phyloP scores from a whole-genome alignment of 2,888 invertebrate species.

The Crocallis elinguaria region DNA sequence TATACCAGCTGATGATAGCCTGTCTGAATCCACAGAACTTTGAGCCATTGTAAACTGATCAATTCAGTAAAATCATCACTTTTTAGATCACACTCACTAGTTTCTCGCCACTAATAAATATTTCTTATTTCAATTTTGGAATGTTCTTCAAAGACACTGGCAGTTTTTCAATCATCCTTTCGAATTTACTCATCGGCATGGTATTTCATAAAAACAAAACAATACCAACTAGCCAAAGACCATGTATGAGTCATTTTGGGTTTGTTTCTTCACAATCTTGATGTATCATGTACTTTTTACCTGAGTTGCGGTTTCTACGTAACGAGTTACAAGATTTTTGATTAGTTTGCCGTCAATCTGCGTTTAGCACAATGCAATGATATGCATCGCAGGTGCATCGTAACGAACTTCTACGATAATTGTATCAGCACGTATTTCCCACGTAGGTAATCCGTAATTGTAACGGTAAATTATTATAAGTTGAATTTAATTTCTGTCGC shows the following conservation, averaged over 20 bases:
- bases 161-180: slow-evolving; percentile 31
- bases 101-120: slow-evolving; percentile 35
- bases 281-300: slow-evolving; percentile 59
- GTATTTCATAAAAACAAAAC: slow-evolving; percentile 77
- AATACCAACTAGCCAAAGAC: slow-evolving; percentile 67
- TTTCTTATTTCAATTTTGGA: slow-evolving; percentile 38
- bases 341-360: slow-evolving; percentile 50
- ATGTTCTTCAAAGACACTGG: slow-evolving; percentile 25
- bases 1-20: slow-evolving; percentile 78
- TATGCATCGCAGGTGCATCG: slow-evolving; percentile 78
- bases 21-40: slow-evolving; percentile 78
- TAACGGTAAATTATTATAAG: slow-evolving; percentile 73
- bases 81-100: slow-evolving; percentile 30
- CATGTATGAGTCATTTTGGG: slow-evolving; percentile 79
- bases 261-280: slow-evolving; percentile 58
- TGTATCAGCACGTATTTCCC: slow-evolving; percentile 65
- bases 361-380: slow-evolving; percentile 58
- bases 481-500: slow-evolving; percentile 50
- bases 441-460: slow-evolving; percentile 57
- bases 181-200: slow-evolving; percentile 69
- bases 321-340: slow-evolving; percentile 59
- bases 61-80: slow-evolving; percentile 29
- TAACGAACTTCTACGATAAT: slow-evolving; percentile 63
- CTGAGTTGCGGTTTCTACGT: slow-evolving; percentile 59
- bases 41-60: slow-evolving; percentile 64